Conservation (phyloP, 2,113 vertebrate species). For the Glaucomys volans region DNA sequence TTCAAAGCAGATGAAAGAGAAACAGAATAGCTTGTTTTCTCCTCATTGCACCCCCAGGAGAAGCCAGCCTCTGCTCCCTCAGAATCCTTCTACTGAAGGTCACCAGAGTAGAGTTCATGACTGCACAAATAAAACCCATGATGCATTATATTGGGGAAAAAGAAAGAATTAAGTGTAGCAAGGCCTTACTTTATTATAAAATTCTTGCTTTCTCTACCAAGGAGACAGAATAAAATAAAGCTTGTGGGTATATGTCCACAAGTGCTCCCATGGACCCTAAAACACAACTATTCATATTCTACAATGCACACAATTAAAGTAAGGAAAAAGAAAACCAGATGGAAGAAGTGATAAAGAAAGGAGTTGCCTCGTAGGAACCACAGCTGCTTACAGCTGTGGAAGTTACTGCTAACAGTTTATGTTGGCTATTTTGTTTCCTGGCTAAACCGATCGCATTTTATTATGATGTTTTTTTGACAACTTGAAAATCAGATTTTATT, state of each 20-base stretch:
- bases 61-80: not conserved
- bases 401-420: slow-evolving; percentile 42
- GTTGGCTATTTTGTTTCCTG: slow-evolving; percentile 61
- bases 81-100: not conserved
- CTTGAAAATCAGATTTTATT: slow-evolving; percentile 78
- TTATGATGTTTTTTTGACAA: slow-evolving; percentile 60
- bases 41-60: not conserved
- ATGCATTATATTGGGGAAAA: not conserved
- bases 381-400: slow-evolving; percentile 77
- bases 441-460: slow-evolving; percentile 48
- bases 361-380: not conserved
- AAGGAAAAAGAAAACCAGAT: slow-evolving; percentile 44
- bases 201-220: slow-evolving; percentile 54
- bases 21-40: not conserved
- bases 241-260: not conserved
- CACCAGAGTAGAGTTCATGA: not conserved
- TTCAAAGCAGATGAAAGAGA: slow-evolving; percentile 52
- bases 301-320: not conserved
- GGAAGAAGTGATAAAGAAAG: slow-evolving; percentile 40
- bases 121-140: not conserved
- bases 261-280: not conserved
- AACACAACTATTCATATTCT: not conserved
- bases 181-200: slow-evolving; percentile 28
- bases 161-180: not conserved
- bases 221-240: slow-evolving; percentile 49